Conservation (phyloP, 2,888 invertebrate species). For the Standfussiana lucernea region DNA sequence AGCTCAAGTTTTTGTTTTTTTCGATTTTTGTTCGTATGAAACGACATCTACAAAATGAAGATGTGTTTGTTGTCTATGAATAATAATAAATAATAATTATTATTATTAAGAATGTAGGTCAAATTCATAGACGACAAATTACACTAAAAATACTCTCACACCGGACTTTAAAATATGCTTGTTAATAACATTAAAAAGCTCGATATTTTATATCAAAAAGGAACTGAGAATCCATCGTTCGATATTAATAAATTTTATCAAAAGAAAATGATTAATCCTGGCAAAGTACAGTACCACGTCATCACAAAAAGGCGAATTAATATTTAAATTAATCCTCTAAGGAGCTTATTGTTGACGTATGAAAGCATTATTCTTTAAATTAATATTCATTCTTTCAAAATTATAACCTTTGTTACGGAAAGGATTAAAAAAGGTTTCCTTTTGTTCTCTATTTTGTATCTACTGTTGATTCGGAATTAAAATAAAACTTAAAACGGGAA, state of each 20-base stretch:
- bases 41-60: too few species aligned
- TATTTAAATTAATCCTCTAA: constrained; percentile 11
- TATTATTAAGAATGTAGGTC: neutral
- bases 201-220: neutral
- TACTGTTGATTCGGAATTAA: neutral
- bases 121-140: neutral
- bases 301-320: neutral
- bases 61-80: too few species aligned
- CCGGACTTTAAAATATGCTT: neutral
- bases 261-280: neutral
- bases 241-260: neutral
- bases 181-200: constrained; percentile 1
- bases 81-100: too few species aligned
- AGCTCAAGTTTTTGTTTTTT: neutral
- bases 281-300: neutral
- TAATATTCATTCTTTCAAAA: constrained; percentile 5
- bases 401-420: neutral
- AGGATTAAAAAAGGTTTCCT: constrained; percentile 1
- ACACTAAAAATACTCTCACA: neutral
- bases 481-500: neutral
- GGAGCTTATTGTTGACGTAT: constrained; percentile 11
- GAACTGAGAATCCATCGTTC: neutral
- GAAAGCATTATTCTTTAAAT: constrained; percentile 8
- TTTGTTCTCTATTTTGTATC: constrained; percentile 2
- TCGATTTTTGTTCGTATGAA: neutral